A percentile compares a stretch with the other conserved stretches of the same genome.
Evolutionary conservation across 2,888 invertebrate species (phyloP).

Genomic region (Eupelmus urozonus): DNA sequence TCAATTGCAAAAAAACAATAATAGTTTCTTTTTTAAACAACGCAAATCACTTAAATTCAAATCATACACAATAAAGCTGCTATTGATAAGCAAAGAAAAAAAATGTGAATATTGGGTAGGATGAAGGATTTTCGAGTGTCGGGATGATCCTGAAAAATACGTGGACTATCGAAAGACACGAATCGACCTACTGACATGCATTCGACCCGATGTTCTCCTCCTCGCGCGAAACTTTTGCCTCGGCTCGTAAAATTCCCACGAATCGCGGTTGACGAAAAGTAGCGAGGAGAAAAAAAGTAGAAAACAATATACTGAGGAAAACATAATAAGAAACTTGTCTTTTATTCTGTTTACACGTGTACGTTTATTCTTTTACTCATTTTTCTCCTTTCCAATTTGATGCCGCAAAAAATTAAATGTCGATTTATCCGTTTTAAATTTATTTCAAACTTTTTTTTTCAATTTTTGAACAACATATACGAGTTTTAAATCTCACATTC

Average conservation of each 20-base stretch:
- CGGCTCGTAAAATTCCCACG: constrained; percentile 51
- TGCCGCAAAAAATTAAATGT: not conserved
- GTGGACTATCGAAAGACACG: constrained; percentile 52
- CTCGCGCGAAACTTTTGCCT: constrained; percentile 49
- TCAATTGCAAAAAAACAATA: no score
- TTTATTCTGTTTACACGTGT: constrained; percentile 41
- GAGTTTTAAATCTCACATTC: no score
- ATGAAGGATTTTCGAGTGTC: no score
- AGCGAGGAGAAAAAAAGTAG: constrained; percentile 20
- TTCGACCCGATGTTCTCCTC: constrained; percentile 33
- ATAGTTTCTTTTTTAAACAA: no score
- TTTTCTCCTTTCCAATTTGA: not conserved
- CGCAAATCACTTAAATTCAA: no score
- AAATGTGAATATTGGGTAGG: no score
- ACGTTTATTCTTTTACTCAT: not conserved
- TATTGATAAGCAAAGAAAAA: no score
- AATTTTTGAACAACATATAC: no score
- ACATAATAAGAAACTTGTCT: constrained; percentile 48
- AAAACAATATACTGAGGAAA: constrained; percentile 48
- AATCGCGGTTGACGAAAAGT: constrained; percentile 52
- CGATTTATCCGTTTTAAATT: not conserved
- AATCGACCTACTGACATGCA: constrained; percentile 59
- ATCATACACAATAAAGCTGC: no score
- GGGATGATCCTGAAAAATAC: constrained; percentile 36
- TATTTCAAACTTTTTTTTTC: not conserved